Conservation (phyloP, 2,113 vertebrate species). For the Ciconia stormi region DNA sequence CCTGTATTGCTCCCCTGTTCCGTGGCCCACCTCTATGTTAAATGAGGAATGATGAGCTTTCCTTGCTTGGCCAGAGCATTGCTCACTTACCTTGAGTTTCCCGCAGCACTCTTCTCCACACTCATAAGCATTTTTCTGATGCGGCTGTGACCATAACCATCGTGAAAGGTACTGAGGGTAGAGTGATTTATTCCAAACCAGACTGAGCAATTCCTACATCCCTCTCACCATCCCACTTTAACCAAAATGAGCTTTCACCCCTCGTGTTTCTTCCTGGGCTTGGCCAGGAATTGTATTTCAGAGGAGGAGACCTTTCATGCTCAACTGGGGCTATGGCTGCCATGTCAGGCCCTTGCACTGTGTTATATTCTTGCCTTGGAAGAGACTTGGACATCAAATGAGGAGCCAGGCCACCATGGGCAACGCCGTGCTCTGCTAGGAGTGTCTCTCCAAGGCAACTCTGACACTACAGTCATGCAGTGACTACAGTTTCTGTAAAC, state of each 20-base stretch:
- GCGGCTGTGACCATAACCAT: background rate
- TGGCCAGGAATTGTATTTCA: accelerated
- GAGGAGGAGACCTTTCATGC: background rate
- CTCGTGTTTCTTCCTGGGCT: background rate
- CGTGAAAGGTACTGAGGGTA: background rate
- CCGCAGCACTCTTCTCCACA: background rate
- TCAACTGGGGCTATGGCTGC: accelerated
- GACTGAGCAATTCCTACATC: background rate
- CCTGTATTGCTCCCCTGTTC: background rate
- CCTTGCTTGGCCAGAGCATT: background rate
- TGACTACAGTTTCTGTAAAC: background rate
- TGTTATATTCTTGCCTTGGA: background rate
- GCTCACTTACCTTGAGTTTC: background rate
- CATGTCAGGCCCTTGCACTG: accelerated
- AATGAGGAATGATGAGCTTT: background rate
- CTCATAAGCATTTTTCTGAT: background rate
- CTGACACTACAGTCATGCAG: background rate
- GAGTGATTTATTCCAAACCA: background rate
- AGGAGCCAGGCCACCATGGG: background rate
- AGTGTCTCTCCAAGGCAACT: background rate
- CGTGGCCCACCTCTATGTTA: background rate
- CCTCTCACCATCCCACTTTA: background rate
- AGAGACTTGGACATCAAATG: background rate
- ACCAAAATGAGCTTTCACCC: conserved; percentile 13
- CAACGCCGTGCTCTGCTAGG: background rate